A percentile compares a stretch with the other conserved stretches of the same genome.
Conservation (phyloP, 2,888 invertebrate genomes). For the Heteromyza rotundicornis region DNA sequence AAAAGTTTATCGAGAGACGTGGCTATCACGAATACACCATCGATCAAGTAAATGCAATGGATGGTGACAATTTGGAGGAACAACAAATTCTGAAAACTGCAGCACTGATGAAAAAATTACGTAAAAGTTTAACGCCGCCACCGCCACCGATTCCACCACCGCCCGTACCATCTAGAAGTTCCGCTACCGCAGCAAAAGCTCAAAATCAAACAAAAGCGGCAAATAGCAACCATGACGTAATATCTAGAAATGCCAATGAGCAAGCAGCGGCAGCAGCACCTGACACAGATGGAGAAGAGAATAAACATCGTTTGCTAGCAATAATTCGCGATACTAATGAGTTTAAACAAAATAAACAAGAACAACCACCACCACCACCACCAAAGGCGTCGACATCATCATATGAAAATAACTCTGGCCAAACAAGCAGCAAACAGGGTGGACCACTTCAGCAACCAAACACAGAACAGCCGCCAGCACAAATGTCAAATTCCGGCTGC, state of each 20-base stretch:
- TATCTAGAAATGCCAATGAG: conserved; percentile 38
- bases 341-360: conserved; percentile 26
- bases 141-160: conserved; percentile 53
- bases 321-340: conserved; percentile 66
- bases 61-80: conserved; percentile 46
- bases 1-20: conserved; percentile 72
- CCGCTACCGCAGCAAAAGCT: conserved; percentile 50
- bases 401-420: conserved; percentile 58
- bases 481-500: conserved; percentile 27
- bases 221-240: conserved; percentile 38
- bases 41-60: conserved; percentile 49
- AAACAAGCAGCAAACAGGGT: conserved; percentile 40
- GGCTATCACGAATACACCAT: conserved; percentile 65
- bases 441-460: conserved; percentile 25
- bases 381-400: too few species aligned
- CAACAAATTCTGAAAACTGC: conserved; percentile 50
- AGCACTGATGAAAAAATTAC: conserved; percentile 54
- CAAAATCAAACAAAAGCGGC: conserved; percentile 28
- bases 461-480: conserved; percentile 27
- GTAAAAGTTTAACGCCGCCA: conserved; percentile 55
- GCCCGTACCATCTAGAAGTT: conserved; percentile 54
- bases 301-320: conserved; percentile 69
- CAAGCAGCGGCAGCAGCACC: conserved; percentile 16
- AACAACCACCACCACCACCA: too few species aligned
- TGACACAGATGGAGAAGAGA: conserved; percentile 34